These are phyloP conservation scores for Ranitomeya imitator DNA, from an alignment of 2,113 vertebrate species.

Conservation along the genomic window DNA sequence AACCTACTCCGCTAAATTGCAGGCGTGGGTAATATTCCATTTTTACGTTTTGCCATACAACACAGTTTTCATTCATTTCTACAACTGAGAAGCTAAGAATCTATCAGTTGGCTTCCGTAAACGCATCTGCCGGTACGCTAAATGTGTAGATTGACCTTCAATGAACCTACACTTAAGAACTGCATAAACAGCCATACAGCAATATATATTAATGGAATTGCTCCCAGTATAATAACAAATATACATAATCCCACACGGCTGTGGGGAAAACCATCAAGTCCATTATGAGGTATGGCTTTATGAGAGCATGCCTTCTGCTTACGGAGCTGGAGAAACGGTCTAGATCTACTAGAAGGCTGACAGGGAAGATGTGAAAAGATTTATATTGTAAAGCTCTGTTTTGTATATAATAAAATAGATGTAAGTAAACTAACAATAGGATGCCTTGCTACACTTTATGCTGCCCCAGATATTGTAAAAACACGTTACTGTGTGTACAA, in stretches of 20 bases:
- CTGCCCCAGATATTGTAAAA: not conserved
- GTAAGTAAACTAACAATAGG: not conserved
- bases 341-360: not conserved
- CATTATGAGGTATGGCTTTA: not conserved
- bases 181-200: slow-evolving; percentile 9
- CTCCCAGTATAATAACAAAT: not conserved
- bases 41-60: not conserved
- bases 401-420: not conserved
- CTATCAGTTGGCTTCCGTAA: not conserved
- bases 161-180: not conserved
- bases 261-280: not conserved
- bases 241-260: not conserved
- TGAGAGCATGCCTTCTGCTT: not conserved
- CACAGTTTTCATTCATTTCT: not conserved
- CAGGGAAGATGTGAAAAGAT: not conserved
- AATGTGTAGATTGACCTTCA: not conserved
- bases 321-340: not conserved
- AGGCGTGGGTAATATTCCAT: not conserved
- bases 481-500: no score
- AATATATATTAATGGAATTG: not conserved
- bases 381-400: not conserved
- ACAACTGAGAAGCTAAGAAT: not conserved
- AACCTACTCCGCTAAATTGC: not conserved
- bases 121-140: not conserved
- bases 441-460: not conserved